These are phyloP conservation scores for Vidua macroura DNA, from an alignment of 2,113 vertebrate species.

Conservation along the genomic window DNA sequence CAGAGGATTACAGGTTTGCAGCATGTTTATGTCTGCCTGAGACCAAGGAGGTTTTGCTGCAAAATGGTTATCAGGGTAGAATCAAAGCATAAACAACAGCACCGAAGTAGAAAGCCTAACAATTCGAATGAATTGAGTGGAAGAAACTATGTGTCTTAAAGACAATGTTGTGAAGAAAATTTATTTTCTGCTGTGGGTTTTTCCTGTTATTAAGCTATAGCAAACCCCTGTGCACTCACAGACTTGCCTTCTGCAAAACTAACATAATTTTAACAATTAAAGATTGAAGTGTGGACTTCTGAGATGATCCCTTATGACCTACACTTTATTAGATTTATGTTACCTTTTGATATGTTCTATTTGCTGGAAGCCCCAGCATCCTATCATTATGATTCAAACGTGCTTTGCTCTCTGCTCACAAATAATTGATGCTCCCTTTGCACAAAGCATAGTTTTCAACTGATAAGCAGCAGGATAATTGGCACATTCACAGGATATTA, in stretches of 20 bases:
- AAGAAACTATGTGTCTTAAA: conserved; percentile 15
- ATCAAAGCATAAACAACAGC: conserved; percentile 40
- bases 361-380: conserved; percentile 67
- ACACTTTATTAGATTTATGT: conserved; percentile 69
- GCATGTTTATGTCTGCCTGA: conserved; percentile 39
- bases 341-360: conserved; percentile 70
- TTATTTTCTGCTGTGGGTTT: neutral
- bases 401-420: conserved; percentile 72
- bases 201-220: conserved; percentile 22
- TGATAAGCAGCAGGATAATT: conserved; percentile 75
- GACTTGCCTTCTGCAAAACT: conserved; percentile 40
- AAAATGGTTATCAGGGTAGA: conserved; percentile 21
- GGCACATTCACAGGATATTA: conserved; percentile 72
- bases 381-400: conserved; percentile 73
- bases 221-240: neutral
- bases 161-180: conserved; percentile 29
- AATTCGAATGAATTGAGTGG: conserved; percentile 13
- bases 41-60: conserved; percentile 27
- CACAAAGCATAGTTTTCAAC: conserved; percentile 74
- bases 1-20: conserved; percentile 59
- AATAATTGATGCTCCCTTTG: conserved; percentile 79
- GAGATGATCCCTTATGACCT: conserved; percentile 69
- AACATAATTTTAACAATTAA: conserved; percentile 66
- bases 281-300: conserved; percentile 63
- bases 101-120: neutral